Percentiles rank a stretch among this genome's conserved stretches.
phyloP scores from a whole-genome alignment of 2,797 vertebrate species.

The Pyrocephalus nanus region DNA sequence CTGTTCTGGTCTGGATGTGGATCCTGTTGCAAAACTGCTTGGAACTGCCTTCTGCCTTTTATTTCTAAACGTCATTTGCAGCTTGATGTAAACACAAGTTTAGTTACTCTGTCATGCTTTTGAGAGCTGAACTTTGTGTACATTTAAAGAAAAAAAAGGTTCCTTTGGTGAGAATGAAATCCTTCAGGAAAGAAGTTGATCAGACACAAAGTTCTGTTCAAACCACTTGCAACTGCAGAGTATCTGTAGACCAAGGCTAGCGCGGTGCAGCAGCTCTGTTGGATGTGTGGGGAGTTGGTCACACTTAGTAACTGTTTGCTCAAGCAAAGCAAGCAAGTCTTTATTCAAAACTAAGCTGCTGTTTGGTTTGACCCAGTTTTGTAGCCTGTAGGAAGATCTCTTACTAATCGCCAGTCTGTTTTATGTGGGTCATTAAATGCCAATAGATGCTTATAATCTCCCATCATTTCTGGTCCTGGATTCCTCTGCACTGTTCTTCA shows the following conservation, averaged over 20 bases:
- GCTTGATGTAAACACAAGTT: not conserved
- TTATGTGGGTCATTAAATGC: constrained; percentile 56
- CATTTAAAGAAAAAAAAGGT: not conserved
- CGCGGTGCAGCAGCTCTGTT: not conserved
- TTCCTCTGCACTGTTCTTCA: not conserved
- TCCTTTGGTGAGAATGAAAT: not conserved
- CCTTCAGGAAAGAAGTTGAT: not conserved
- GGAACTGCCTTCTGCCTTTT: not conserved
- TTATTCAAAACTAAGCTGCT: constrained; percentile 36
- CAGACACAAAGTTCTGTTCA: not conserved
- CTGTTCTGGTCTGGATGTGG: not conserved
- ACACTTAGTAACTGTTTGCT: not conserved
- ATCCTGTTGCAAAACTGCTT: not conserved
- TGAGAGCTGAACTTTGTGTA: not conserved
- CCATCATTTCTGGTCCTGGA: not conserved
- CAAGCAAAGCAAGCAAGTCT: not conserved
- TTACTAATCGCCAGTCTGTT: not conserved
- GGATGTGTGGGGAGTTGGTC: not conserved
- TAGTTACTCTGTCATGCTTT: not conserved
- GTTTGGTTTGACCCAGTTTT: constrained; percentile 66
- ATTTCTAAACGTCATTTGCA: not conserved
- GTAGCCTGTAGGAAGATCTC: constrained; percentile 1
- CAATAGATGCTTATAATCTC: accelerated
- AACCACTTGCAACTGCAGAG: not conserved
- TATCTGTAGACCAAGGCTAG: not conserved